Percentiles rank a stretch among this genome's conserved stretches.
phyloP scores from a whole-genome alignment of 2,888 invertebrate species.

The Labia minor region DNA sequence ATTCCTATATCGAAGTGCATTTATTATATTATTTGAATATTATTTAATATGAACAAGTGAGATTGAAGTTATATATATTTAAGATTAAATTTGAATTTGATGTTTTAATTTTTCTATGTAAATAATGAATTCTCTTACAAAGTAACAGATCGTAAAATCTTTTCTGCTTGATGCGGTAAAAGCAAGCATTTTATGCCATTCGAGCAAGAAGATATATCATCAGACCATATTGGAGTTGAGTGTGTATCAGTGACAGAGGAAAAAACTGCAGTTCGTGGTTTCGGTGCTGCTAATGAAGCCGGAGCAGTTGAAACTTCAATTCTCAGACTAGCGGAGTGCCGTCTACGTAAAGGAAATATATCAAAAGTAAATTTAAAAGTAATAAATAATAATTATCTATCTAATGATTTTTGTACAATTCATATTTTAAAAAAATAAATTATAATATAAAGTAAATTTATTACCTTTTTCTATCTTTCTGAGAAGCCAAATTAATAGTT shows the following conservation, averaged over 20 bases:
- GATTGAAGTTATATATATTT: background rate
- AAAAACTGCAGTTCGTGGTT: background rate
- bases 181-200: background rate
- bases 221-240: background rate
- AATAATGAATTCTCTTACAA: background rate
- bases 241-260: background rate
- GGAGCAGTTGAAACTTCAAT: background rate
- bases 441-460: background rate
- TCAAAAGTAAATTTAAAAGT: background rate
- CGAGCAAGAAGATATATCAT: background rate
- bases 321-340: background rate
- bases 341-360: background rate
- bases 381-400: no score
- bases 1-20: background rate
- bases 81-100: background rate
- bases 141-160: background rate
- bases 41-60: background rate
- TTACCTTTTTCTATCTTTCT: background rate
- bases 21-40: slow-evolving; percentile 1
- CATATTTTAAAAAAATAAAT: no score
- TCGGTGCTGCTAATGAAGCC: background rate
- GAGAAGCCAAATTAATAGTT: background rate
- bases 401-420: no score
- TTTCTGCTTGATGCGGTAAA: background rate
- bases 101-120: background rate